A percentile compares a stretch with the other conserved stretches of the same genome.
Conservation (phyloP, 1,140 invertebrate species). For the Hylyphantes graminicola region DNA sequence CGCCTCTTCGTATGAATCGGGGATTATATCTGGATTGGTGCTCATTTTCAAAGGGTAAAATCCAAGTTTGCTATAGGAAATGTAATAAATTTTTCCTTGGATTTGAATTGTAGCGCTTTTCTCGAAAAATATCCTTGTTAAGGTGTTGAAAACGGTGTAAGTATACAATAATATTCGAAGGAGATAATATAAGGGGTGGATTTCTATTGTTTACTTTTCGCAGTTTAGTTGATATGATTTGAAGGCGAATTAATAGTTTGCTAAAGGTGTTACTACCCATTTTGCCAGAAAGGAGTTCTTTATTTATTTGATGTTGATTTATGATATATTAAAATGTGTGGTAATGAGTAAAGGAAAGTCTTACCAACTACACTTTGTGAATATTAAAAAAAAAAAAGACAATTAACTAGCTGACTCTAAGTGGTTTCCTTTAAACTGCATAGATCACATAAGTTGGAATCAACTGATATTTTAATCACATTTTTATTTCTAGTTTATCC, state of each 20-base stretch:
- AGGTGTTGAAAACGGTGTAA: conserved; percentile 6
- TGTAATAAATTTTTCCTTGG: conserved; percentile 40
- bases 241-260: neutral
- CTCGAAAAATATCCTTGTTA: conserved; percentile 26
- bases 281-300: too few species aligned
- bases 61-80: conserved; percentile 6
- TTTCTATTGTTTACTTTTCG: conserved; percentile 21
- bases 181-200: neutral
- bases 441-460: too few species aligned
- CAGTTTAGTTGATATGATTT: conserved; percentile 17
- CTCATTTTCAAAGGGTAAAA: conserved; percentile 28
- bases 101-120: conserved; percentile 22
- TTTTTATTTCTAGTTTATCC: too few species aligned
- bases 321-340: too few species aligned
- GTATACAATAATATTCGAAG: conserved; percentile 16
- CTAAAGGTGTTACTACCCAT: too few species aligned
- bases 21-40: conserved; percentile 11
- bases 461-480: too few species aligned
- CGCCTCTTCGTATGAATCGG: conserved; percentile 27
- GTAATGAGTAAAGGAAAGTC: too few species aligned
- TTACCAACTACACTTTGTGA: too few species aligned
- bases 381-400: too few species aligned
- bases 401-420: too few species aligned
- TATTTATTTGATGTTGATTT: too few species aligned
- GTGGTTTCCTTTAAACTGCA: too few species aligned